Conservation (phyloP, 2,113 vertebrate species). For the Calidris pygmaea region DNA sequence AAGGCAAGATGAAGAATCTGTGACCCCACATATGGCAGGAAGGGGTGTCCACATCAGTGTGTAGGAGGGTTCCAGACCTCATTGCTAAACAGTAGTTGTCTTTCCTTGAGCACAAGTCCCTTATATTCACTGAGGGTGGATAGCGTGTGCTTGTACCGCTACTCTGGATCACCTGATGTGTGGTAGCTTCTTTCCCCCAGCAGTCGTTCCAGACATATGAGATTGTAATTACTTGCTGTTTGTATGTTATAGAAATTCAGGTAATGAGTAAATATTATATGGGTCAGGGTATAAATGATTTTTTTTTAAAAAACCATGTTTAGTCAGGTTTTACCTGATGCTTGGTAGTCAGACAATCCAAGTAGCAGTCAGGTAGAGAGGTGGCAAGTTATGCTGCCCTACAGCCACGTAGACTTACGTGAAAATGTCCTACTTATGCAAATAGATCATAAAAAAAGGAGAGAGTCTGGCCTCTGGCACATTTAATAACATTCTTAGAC, state of each 20-base stretch:
- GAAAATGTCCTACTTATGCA: constrained; percentile 50
- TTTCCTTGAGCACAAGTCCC: background rate
- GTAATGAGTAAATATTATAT: background rate
- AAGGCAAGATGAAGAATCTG: background rate
- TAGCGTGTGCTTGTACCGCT: background rate
- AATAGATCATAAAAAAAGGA: constrained; percentile 61
- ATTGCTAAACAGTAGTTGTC: background rate
- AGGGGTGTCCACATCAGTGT: background rate
- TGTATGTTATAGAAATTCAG: background rate
- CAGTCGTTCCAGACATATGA: background rate
- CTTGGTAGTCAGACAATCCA: background rate
- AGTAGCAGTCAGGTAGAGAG: background rate
- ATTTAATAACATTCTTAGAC: constrained; percentile 52
- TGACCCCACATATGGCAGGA: background rate
- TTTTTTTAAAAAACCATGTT: background rate
- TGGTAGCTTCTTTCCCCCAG: background rate
- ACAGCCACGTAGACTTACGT: constrained; percentile 15
- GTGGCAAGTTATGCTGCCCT: background rate
- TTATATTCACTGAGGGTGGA: background rate
- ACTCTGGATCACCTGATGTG: background rate
- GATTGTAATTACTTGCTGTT: constrained; percentile 13
- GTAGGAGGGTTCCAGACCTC: background rate
- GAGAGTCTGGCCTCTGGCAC: constrained; percentile 18
- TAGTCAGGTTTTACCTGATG: background rate
- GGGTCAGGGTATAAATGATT: background rate